These are phyloP conservation scores for Rostratula benghalensis DNA, from an alignment of 2,113 vertebrate genomes.

Conservation along the genomic window DNA sequence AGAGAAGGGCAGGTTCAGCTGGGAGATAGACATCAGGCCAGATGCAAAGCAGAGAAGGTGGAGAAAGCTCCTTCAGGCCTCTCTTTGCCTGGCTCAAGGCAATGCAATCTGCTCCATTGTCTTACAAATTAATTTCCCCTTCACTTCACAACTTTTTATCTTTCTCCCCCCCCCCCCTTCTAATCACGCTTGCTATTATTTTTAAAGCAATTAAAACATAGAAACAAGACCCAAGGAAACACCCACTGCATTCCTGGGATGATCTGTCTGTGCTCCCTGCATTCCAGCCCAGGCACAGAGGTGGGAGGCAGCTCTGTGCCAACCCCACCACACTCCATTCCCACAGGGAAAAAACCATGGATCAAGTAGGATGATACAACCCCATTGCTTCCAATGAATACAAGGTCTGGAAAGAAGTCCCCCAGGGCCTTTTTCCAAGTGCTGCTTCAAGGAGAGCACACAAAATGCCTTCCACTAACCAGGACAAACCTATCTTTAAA, in stretches of 20 bases:
- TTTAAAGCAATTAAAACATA: slow-evolving; percentile 44
- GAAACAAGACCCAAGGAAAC: slow-evolving; percentile 54
- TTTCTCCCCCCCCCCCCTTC: neutral
- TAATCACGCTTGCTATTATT: neutral
- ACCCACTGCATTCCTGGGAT: slow-evolving; percentile 59
- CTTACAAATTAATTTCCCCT: slow-evolving; percentile 21
- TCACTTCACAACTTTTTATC: slow-evolving; percentile 5
- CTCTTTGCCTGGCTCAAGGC: neutral
- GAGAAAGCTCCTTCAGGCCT: neutral
- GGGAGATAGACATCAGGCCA: neutral
- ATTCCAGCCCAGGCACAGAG: slow-evolving; percentile 42
- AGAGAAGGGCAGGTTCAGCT: neutral
- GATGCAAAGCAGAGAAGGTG: neutral
- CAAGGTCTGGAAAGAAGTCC: slow-evolving; percentile 11
- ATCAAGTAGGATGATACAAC: slow-evolving; percentile 2
- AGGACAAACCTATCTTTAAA: slow-evolving; percentile 9
- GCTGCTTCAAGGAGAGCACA: neutral
- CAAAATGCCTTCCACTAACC: slow-evolving; percentile 23
- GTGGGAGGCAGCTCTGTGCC: slow-evolving; percentile 50
- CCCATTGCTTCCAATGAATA: neutral
- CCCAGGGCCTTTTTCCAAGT: slow-evolving; percentile 9
- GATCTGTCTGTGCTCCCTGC: slow-evolving; percentile 59
- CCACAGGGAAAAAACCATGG: slow-evolving; percentile 15
- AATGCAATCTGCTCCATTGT: neutral
- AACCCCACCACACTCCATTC: neutral